Percentiles rank a stretch among this genome's conserved stretches.
phyloP scores from a whole-genome alignment of 2,113 vertebrate species.

The Nothobranchius kuhntae region DNA sequence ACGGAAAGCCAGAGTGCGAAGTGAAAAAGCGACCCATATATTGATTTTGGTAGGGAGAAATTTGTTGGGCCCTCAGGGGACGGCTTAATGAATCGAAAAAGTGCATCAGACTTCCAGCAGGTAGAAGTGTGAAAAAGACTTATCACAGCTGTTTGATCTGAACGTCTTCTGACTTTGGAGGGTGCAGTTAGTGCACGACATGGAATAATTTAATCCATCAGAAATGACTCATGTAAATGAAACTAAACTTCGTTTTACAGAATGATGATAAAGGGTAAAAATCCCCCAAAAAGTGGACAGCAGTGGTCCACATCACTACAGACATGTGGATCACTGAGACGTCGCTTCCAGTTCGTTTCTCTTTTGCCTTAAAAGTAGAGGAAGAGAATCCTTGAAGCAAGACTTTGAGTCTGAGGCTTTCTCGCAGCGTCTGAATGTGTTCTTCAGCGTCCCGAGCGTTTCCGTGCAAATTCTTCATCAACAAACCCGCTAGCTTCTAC shows the following conservation, averaged over 20 bases:
- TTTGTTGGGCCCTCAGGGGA: conserved; percentile 50
- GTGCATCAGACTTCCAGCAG: conserved; percentile 57
- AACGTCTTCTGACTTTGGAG: too few species aligned
- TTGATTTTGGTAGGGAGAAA: conserved; percentile 62
- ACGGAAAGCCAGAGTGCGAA: conserved; percentile 47
- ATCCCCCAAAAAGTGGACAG: too few species aligned
- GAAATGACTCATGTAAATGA: conserved; percentile 41
- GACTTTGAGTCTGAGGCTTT: not conserved
- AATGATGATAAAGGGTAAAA: conserved; percentile 32
- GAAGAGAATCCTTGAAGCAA: not conserved
- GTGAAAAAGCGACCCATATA: conserved; percentile 56
- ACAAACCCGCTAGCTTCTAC: not conserved
- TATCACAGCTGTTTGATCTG: conserved; percentile 20
- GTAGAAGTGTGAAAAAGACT: conserved; percentile 27
- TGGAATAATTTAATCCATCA: conserved; percentile 15
- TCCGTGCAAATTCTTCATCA: not conserved
- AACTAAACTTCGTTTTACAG: conserved; percentile 19
- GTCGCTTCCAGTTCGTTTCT: not conserved
- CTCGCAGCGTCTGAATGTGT: not conserved
- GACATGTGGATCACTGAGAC: not conserved
- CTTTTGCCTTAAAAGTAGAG: not conserved
- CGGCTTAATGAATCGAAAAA: conserved; percentile 70
- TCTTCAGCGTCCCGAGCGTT: not conserved
- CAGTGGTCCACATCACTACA: conserved; percentile 11
- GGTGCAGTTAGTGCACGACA: not conserved